Percentiles rank a stretch among this genome's conserved stretches.
phyloP scores from a whole-genome alignment of 2,888 invertebrate species.

The Pseudeuparius sepicola region DNA sequence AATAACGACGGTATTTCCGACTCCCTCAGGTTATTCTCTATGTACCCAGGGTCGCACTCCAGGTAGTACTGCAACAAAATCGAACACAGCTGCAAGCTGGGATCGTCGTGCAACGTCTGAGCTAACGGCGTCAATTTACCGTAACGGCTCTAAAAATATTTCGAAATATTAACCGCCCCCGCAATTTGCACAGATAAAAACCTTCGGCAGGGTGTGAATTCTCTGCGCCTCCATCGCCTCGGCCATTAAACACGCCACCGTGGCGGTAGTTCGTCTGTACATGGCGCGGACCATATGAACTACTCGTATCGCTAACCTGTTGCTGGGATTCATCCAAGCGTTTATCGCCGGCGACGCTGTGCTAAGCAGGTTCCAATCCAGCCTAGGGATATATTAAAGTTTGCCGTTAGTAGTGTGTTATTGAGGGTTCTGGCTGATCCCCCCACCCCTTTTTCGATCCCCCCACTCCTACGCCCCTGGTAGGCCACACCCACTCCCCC shows the following conservation, averaged over 20 bases:
- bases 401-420: no score
- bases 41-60: constrained; percentile 62
- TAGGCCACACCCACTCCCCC: no score
- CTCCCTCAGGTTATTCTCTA: constrained; percentile 76
- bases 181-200: constrained; percentile 30
- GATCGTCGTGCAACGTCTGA: constrained; percentile 87
- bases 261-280: constrained; percentile 71
- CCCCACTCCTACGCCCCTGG: no score
- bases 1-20: constrained; percentile 79
- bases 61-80: constrained; percentile 78
- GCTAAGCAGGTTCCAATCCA: constrained; percentile 94
- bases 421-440: no score
- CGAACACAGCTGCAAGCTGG: constrained; percentile 86
- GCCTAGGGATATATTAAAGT: no score
- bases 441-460: no score
- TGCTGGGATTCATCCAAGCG: constrained; percentile 96
- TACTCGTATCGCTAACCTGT: constrained; percentile 76
- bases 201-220: constrained; percentile 71
- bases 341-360: constrained; percentile 95
- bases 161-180: background rate
- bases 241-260: constrained; percentile 91
- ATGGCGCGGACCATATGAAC: constrained; percentile 71
- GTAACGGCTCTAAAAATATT: constrained; percentile 73
- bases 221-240: constrained; percentile 83
- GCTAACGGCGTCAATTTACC: constrained; percentile 79